Evolutionary conservation across 2,888 invertebrate genomes (phyloP).

Genomic region (Cataglyphis cursor): DNA sequence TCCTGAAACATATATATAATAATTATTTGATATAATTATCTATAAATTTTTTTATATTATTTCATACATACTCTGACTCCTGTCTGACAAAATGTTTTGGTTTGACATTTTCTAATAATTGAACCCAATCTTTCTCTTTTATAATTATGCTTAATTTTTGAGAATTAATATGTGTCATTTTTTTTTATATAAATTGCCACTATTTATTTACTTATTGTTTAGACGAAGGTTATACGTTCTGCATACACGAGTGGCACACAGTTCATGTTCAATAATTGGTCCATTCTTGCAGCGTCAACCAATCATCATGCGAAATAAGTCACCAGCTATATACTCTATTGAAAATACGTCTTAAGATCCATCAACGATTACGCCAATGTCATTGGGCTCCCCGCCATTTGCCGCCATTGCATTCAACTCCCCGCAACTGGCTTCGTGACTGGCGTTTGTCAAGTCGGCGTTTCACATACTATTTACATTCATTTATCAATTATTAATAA

Average conservation of each 20-base stretch:
- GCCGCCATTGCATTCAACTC: conserved; percentile 55
- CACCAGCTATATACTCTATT: not conserved
- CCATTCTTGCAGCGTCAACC: not conserved
- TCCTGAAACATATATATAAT: conserved; percentile 69
- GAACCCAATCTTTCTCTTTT: conserved; percentile 76
- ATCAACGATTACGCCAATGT: conserved; percentile 5
- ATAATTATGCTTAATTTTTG: conserved; percentile 15
- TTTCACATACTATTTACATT: conserved; percentile 30
- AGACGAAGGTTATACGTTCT: not conserved
- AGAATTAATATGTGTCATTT: not conserved
- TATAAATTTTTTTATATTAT: not conserved
- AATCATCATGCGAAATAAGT: not conserved
- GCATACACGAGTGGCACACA: not conserved
- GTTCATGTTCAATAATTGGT: not conserved
- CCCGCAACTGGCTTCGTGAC: conserved; percentile 66
- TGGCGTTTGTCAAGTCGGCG: conserved; percentile 76
- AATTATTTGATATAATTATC: conserved; percentile 6
- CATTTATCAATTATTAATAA: not conserved
- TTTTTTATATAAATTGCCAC: not conserved
- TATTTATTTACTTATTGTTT: not conserved
- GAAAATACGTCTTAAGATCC: not conserved
- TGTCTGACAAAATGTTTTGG: conserved; percentile 76
- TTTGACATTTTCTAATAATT: conserved; percentile 72
- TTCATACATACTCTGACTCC: conserved; percentile 61
- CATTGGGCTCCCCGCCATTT: conserved; percentile 62